Percentiles rank a stretch among this genome's conserved stretches.
phyloP scores from a whole-genome alignment of 1,140 invertebrate genomes.

The Ceratina australensis region DNA sequence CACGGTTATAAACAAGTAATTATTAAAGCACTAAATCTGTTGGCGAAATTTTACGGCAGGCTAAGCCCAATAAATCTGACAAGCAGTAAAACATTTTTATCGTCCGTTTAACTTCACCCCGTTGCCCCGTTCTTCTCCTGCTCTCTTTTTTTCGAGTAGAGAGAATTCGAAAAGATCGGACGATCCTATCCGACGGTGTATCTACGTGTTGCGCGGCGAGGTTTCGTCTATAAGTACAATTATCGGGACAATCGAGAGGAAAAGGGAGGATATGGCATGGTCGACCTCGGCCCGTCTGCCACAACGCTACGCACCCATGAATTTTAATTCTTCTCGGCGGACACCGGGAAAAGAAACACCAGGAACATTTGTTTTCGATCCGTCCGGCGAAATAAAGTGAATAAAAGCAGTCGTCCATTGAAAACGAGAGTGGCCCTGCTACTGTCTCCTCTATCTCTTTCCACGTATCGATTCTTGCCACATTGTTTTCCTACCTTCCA shows the following conservation, averaged over 20 bases:
- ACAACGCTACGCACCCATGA: slow-evolving; percentile 39
- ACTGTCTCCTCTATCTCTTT: too few species aligned
- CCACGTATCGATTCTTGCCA: too few species aligned
- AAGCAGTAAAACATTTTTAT: slow-evolving; percentile 30
- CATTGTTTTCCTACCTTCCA: too few species aligned
- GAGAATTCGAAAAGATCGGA: too few species aligned
- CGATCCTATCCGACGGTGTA: too few species aligned
- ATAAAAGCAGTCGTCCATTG: not conserved
- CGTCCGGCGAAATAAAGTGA: not conserved
- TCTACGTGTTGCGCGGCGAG: not conserved
- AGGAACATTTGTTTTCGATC: slow-evolving; percentile 16
- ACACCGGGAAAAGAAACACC: slow-evolving; percentile 32
- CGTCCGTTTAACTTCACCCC: not conserved
- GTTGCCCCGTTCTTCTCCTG: not conserved
- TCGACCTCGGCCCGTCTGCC: slow-evolving; percentile 6
- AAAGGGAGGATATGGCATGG: not conserved
- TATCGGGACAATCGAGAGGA: not conserved
- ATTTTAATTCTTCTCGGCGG: slow-evolving; percentile 46
- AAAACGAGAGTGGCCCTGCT: slow-evolving; percentile 30
- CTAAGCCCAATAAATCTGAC: slow-evolving; percentile 18
- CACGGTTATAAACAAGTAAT: slow-evolving; percentile 11
- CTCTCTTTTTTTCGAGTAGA: not conserved
- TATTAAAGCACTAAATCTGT: slow-evolving; percentile 21
- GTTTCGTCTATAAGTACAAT: not conserved
- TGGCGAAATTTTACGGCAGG: slow-evolving; percentile 34